Evolutionary conservation across 2,797 vertebrate species (phyloP).

Genomic region (Protonibea diacanthus): DNA sequence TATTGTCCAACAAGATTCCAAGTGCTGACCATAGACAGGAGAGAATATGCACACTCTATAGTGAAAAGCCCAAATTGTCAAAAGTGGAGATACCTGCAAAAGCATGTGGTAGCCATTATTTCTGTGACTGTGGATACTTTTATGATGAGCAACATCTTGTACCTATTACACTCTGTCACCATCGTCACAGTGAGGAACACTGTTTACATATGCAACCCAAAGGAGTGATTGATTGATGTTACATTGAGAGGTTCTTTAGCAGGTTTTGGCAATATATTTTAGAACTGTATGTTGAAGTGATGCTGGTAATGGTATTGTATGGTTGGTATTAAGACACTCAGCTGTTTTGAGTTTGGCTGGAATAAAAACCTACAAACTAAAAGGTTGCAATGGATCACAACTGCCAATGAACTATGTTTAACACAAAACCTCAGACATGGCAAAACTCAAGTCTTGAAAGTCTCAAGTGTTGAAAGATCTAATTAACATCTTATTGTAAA

Average conservation of each 20-base stretch:
- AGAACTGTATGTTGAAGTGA: neutral
- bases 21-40: too few relatives aligned
- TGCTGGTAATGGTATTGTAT: neutral
- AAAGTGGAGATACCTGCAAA: too few relatives aligned
- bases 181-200: neutral
- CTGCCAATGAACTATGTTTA: neutral
- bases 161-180: neutral
- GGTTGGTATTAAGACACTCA: neutral
- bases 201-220: neutral
- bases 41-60: too few relatives aligned
- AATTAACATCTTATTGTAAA: neutral
- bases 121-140: constrained; percentile 9
- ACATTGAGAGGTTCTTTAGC: neutral
- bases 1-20: too few relatives aligned
- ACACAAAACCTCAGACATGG: neutral
- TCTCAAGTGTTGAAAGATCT: neutral
- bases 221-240: neutral
- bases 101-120: neutral
- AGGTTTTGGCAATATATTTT: neutral
- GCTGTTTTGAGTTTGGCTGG: neutral
- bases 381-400: neutral
- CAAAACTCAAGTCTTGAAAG: neutral
- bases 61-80: too few relatives aligned
- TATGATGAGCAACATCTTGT: constrained; percentile 12
- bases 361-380: neutral